phyloP scores from a whole-genome alignment of 2,797 vertebrate genomes.

The Mastacembelus armatus region DNA sequence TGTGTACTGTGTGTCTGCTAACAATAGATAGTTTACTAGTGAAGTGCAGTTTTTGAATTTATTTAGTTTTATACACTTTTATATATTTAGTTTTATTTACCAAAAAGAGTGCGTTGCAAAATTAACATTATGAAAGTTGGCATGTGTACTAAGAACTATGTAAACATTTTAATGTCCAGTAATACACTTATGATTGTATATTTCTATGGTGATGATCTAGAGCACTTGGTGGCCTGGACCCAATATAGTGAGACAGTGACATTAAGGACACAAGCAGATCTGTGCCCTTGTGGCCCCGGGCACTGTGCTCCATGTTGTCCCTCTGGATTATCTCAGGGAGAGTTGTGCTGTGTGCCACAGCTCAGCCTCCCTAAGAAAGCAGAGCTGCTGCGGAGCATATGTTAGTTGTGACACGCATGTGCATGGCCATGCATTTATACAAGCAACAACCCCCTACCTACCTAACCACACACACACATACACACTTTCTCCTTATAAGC shows the following conservation, averaged over 20 bases:
- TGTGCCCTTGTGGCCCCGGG: slow-evolving; percentile 27
- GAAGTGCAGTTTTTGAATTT: too few species aligned
- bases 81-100: too few species aligned
- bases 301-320: slow-evolving; percentile 58
- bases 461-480: slow-evolving; percentile 9
- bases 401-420: slow-evolving; percentile 73
- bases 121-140: background rate
- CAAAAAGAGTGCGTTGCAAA: background rate
- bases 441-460: slow-evolving; percentile 35
- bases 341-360: slow-evolving; percentile 41
- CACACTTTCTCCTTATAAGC: background rate
- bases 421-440: slow-evolving; percentile 46
- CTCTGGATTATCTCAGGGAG: slow-evolving; percentile 67
- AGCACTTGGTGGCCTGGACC: background rate
- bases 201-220: background rate
- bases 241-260: slow-evolving; percentile 35
- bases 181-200: slow-evolving; percentile 4
- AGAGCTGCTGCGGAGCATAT: slow-evolving; percentile 74
- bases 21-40: background rate
- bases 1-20: background rate
- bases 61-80: too few species aligned
- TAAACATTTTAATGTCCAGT: background rate
- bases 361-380: slow-evolving; percentile 35
- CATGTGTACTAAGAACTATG: background rate
- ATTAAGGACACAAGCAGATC: slow-evolving; percentile 45